phyloP scores from a whole-genome alignment of 2,888 invertebrate genomes.

The Chesias legatella region DNA sequence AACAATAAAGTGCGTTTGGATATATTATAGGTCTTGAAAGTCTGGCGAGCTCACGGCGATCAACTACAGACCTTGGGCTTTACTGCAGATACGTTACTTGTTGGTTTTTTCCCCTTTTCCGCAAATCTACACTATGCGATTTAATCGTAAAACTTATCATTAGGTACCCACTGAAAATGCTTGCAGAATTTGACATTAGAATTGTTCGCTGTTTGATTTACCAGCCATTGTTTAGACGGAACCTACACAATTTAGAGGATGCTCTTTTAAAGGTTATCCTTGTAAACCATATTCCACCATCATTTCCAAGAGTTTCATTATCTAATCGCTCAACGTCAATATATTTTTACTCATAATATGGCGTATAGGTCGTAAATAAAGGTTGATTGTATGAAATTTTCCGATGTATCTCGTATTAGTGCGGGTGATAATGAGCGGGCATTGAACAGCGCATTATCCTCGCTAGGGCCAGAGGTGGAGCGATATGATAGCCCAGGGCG shows the following conservation, averaged over 20 bases:
- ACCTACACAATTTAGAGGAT: too few species aligned
- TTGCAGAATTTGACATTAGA: constrained; percentile 6
- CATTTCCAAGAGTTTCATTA: constrained; percentile 13
- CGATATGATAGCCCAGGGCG: constrained; percentile 65
- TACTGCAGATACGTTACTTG: constrained; percentile 67
- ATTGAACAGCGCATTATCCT: constrained; percentile 65
- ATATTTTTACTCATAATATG: too few species aligned
- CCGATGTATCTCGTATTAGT: constrained; percentile 26
- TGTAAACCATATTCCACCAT: neutral
- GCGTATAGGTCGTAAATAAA: constrained; percentile 11
- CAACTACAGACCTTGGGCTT: constrained; percentile 68
- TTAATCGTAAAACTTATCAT: constrained; percentile 34
- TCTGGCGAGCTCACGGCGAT: constrained; percentile 64
- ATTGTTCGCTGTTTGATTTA: constrained; percentile 1
- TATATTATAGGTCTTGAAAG: constrained; percentile 60
- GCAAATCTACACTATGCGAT: constrained; percentile 52
- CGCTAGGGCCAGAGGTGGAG: constrained; percentile 66
- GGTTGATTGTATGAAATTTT: constrained; percentile 15
- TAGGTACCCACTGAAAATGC: constrained; percentile 3
- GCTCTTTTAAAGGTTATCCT: too few species aligned
- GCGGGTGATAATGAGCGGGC: constrained; percentile 56
- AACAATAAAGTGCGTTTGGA: constrained; percentile 42
- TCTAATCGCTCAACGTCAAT: constrained; percentile 13
- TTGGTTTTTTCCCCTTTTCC: constrained; percentile 65
- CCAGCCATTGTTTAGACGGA: too few species aligned